Base-by-base conservation (phyloP, 2,113 vertebrate genomes). In the Pipa parva region DNA sequence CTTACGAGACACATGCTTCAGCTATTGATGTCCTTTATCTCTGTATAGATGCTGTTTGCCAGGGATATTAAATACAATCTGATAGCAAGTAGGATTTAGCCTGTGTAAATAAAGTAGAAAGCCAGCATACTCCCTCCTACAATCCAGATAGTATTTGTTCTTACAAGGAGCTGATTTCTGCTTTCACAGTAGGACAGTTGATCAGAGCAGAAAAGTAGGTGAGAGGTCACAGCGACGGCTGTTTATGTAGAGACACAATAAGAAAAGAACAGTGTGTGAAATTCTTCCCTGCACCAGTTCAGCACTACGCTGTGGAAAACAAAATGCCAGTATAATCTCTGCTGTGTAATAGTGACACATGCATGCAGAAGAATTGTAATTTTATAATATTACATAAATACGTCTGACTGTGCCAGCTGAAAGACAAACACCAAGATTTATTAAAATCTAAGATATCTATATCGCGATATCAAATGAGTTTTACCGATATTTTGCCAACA, bases 241-340 rank as follows among this genome's bases (percentile, higher is more conserved):
- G 64, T 67, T 67, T 59, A 67, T 36, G 20, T 36, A 8, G 13
- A 67, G 54, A 59, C 55, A 67, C 55, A 59, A 67, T 59, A 29
- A 37, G 54, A 26, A 67, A 37, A 65, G 63, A 25, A 67, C 64
- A 59, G 21, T 20, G 51, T 58, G 64, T 59, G 52, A 67, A 49
- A 27, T 49, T 25, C 49, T 25, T 48, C 20, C 63, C 37, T 24
- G 24, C 31, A 48, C 12, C 22, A n/a, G 2, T 17, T 22, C 59
- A 48, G 45, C 10, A 42, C 28, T 42, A 46, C 59, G n/a, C 24
- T 13, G 39, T 52, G 21, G 27, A 63, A 63, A 48, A 52, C 31
- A 63, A 57, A 66, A 66, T 33, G 15, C 51, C 27, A 50, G 18
- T 31, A 37, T 59, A 39, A 50, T 49, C 25, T 20, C 13, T 25